These are phyloP conservation scores for Lydus trimaculatus DNA, from an alignment of 2,888 invertebrate genomes.

Conservation along the genomic window DNA sequence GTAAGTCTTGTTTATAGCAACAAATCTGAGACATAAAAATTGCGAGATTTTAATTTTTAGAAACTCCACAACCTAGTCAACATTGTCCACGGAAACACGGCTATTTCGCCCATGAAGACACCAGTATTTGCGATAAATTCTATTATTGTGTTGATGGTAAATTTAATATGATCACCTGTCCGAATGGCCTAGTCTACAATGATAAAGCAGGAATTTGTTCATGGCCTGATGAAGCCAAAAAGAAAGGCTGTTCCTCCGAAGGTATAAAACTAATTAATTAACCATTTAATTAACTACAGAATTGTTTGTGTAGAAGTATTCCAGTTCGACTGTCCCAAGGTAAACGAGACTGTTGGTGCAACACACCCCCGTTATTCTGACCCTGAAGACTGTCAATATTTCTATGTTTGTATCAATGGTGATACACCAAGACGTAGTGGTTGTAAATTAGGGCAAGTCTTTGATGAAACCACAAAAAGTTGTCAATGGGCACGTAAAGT, in stretches of 20 bases:
- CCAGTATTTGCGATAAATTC: slow-evolving; percentile 82
- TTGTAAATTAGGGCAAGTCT: slow-evolving; percentile 88
- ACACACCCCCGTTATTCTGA: slow-evolving; percentile 89
- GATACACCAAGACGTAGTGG: slow-evolving; percentile 84
- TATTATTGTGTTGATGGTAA: slow-evolving; percentile 89
- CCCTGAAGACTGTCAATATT: slow-evolving; percentile 88
- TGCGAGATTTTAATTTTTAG: slow-evolving; percentile 59
- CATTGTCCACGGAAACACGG: slow-evolving; percentile 87
- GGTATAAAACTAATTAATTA: slow-evolving; percentile 58
- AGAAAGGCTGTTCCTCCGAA: slow-evolving; percentile 83
- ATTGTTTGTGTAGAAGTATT: slow-evolving; percentile 72
- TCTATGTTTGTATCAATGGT: slow-evolving; percentile 92
- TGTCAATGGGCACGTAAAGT: slow-evolving; percentile 90
- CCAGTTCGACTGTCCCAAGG: slow-evolving; percentile 82
- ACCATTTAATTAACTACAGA: background rate
- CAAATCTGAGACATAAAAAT: background rate
- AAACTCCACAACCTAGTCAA: slow-evolving; percentile 73
- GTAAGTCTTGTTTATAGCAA: slow-evolving; percentile 66
- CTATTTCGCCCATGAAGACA: slow-evolving; percentile 85
- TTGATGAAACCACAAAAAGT: slow-evolving; percentile 78
- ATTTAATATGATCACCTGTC: slow-evolving; percentile 90
- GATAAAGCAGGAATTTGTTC: slow-evolving; percentile 89
- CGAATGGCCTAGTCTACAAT: slow-evolving; percentile 86
- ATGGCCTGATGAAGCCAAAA: slow-evolving; percentile 92
- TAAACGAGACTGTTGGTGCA: slow-evolving; percentile 73